Evolutionary conservation across 2,888 invertebrate species (phyloP).

Genomic region (Sepiola atlantica): DNA sequence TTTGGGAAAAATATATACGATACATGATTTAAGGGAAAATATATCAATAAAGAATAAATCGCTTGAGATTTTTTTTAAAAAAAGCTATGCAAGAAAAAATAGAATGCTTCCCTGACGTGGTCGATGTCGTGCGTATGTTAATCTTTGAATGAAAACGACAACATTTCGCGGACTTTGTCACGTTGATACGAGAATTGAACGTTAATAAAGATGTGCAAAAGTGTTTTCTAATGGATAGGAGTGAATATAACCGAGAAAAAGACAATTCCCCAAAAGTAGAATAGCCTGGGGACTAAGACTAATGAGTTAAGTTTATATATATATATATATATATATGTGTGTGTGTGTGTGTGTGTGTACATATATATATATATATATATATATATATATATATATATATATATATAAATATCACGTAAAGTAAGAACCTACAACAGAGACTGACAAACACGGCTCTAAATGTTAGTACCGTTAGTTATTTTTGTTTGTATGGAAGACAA

Average conservation of each 20-base stretch:
- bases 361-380: not conserved
- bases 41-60: not conserved
- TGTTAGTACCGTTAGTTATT: too few species aligned
- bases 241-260: not conserved
- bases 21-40: not conserved
- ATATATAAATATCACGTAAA: not conserved
- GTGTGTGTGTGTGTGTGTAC: too few species aligned
- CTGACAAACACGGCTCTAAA: too few species aligned
- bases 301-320: not conserved
- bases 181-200: not conserved
- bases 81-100: not conserved
- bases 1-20: not conserved
- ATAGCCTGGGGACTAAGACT: not conserved
- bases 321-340: too few species aligned
- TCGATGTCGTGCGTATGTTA: not conserved
- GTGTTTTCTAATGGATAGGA: too few species aligned
- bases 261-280: not conserved
- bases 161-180: not conserved
- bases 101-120: not conserved
- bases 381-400: constrained; percentile 2
- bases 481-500: too few species aligned
- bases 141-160: not conserved
- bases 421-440: too few species aligned
- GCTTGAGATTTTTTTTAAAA: not conserved
- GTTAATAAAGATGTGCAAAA: too few species aligned